Evolutionary conservation across 2,113 vertebrate genomes (phyloP), one percentile per base, ranked within the genome.

Genomic region (Oreochromis tanganicae): DNA sequence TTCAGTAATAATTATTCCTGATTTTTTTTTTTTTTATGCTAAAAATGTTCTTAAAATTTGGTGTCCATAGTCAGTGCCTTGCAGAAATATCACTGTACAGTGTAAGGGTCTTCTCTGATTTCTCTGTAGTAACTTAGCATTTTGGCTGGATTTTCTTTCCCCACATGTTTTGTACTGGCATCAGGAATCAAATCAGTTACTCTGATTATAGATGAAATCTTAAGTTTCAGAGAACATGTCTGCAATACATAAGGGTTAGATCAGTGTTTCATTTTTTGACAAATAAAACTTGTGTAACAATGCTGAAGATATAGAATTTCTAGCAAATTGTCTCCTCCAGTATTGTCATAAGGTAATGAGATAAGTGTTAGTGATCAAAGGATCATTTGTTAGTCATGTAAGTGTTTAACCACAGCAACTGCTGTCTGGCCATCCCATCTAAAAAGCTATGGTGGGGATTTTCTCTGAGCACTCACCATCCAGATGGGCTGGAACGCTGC

Each of bases 401-500:
- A 56, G 34, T 81, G 79, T 81, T 81, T 68, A 80, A 57, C 80
- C 27, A 52, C 17, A 8, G 56, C 66, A 82, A 46, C n/a, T 55
- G 66, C 80, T 85, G 2, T 87, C 38, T 21, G 29, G 79, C 80
- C 59, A 21, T 43, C 41, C 16, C 81, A 59, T 52, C 78, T 85
- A 68, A 90, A 90, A 92, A 88, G 82, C 84, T 66, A 52, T 88
- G 78, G 85, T 83, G 43, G 81, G 81, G 89, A 91, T 95, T 92
- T 93, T 88, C 80, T 91, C 71, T 75, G 84, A 90, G 88, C 79
- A 2, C 81, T 82, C 13, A 16, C 87, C 79, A 90, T 84, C 91
- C 93, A 94, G 91, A 94, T 94, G 92, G 85, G 59, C 83, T 95
- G 93, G 92, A 92, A 83, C 19, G 6, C 54, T 81, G 93, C 93